phyloP scores from a whole-genome alignment of 2,797 vertebrate genomes.

The Sternarchorhynchus goeldii region DNA sequence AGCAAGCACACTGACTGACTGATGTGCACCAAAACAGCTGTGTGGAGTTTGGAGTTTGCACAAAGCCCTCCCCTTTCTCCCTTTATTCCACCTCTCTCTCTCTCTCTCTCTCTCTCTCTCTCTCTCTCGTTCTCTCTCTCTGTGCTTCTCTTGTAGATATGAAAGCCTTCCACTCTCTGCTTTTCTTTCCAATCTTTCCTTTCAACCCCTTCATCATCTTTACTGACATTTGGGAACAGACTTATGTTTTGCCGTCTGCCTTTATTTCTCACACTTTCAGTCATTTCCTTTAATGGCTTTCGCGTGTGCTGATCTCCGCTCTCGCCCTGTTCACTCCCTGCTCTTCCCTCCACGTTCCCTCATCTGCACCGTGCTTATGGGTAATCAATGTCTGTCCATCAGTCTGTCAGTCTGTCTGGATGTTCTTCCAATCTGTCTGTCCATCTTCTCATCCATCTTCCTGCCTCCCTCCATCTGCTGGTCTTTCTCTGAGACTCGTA shows the following conservation, averaged over 20 bases:
- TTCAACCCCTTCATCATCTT: neutral
- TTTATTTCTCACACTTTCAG: too few species aligned
- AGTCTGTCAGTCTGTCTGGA: too few species aligned
- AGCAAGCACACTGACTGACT: slow-evolving; percentile 67
- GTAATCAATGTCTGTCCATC: neutral
- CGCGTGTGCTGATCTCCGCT: too few species aligned
- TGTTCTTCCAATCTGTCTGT: neutral
- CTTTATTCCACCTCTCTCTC: too few species aligned
- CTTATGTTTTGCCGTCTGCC: neutral
- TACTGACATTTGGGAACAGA: neutral
- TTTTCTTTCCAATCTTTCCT: neutral
- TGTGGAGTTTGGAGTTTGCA: slow-evolving; percentile 18
- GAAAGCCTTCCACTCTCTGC: neutral
- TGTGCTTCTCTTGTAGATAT: neutral
- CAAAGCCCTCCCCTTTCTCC: neutral
- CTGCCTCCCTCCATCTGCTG: slow-evolving; percentile 6
- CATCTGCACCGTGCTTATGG: too few species aligned
- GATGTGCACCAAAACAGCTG: slow-evolving; percentile 65
- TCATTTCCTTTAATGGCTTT: too few species aligned
- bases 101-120: neutral
- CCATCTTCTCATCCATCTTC: neutral
- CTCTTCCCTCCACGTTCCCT: too few species aligned
- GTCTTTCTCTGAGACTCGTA: neutral
- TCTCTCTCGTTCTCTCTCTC: neutral
- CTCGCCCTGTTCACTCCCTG: too few species aligned